Conservation (phyloP, 2,797 vertebrate species). For the Babyrousa celebensis region DNA sequence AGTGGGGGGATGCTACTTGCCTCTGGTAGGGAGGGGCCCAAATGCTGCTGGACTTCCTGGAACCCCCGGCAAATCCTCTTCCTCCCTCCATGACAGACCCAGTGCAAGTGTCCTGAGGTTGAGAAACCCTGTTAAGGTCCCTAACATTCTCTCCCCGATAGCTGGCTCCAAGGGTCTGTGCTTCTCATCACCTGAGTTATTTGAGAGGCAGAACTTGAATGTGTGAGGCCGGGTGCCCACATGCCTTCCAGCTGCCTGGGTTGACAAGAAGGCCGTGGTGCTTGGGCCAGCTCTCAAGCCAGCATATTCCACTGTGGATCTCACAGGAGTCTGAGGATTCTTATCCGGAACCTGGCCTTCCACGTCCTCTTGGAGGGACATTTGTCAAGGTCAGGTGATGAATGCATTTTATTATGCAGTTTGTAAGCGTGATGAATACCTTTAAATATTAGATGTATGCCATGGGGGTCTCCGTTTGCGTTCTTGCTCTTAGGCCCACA, state of each 20-base stretch:
- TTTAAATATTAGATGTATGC: background rate
- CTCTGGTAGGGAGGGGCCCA: background rate
- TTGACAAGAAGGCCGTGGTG: too few relatives aligned
- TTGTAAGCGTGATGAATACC: background rate
- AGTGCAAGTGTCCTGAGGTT: background rate
- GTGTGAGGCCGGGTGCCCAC: too few relatives aligned
- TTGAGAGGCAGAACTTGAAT: background rate
- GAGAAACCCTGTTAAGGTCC: background rate
- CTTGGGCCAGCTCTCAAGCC: background rate
- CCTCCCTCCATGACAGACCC: background rate
- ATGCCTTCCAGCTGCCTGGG: background rate
- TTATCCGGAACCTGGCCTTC: background rate
- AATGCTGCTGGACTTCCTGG: background rate
- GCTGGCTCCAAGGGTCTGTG: background rate
- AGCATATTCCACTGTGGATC: background rate
- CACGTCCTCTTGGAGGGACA: background rate
- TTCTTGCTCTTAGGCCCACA: background rate
- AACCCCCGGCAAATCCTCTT: background rate
- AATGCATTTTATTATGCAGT: background rate
- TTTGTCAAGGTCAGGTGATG: constrained; percentile 2
- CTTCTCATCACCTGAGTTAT: background rate
- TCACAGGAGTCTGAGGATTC: background rate
- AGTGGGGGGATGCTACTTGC: background rate
- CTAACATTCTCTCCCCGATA: background rate
- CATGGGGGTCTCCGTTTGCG: background rate